Evolutionary conservation across 2,888 invertebrate species (phyloP).

Genomic region (Cheilosia variabilis): DNA sequence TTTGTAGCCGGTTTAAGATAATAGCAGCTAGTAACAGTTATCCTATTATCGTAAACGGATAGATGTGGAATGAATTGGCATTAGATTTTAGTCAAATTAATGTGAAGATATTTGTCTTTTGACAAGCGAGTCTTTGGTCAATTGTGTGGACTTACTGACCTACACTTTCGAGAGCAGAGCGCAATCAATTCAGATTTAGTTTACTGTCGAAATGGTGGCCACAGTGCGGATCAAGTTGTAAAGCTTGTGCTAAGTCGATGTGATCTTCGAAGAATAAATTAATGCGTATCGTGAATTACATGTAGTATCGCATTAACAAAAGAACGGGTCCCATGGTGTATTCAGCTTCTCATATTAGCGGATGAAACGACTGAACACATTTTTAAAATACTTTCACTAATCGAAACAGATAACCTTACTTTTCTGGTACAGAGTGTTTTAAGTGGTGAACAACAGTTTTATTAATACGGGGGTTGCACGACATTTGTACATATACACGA

Average conservation of each 20-base stretch:
- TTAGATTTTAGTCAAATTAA: constrained; percentile 20
- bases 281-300: not conserved
- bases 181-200: not conserved
- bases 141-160: not conserved
- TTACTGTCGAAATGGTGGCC: not conserved
- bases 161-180: not conserved
- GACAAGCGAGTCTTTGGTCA: not conserved
- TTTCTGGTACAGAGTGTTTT: too few species aligned
- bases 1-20: constrained; percentile 49
- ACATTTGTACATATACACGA: too few species aligned
- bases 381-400: too few species aligned
- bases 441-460: too few species aligned
- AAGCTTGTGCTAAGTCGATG: not conserved
- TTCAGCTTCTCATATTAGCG: too few species aligned
- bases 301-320: not conserved
- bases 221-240: not conserved
- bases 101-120: constrained; percentile 8
- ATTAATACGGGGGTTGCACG: too few species aligned
- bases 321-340: too few species aligned
- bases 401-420: too few species aligned
- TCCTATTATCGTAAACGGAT: constrained; percentile 22
- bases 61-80: not conserved
- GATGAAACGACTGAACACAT: too few species aligned
- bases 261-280: not conserved
- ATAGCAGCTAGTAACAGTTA: constrained; percentile 16